Conservation (phyloP, 37 sponge, comb jelly and placozoan species). For the Bolinopsis microptera region DNA sequence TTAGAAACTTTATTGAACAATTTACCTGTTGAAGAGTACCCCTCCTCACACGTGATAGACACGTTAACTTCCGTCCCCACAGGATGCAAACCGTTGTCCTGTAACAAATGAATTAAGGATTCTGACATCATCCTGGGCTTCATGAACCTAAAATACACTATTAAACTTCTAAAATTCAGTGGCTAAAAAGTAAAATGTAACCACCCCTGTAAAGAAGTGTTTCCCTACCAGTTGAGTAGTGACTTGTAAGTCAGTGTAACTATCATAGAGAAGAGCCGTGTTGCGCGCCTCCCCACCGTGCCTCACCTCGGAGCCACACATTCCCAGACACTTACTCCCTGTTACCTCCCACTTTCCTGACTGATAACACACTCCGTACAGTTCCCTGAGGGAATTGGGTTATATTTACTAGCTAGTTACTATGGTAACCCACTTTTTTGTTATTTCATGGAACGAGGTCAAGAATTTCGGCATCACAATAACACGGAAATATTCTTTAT, state of each 20-base stretch:
- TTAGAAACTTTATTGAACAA: too few relatives aligned
- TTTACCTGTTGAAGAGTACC: conserved; percentile 34
- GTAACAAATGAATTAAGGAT: too few relatives aligned
- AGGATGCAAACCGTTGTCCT: not conserved
- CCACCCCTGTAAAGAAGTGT: not conserved
- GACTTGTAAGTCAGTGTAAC: conserved; percentile 1
- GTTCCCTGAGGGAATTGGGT: not conserved
- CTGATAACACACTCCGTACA: conserved; percentile 31
- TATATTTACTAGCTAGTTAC: not conserved
- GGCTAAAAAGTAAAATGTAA: too few relatives aligned
- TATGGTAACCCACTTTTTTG: too few relatives aligned
- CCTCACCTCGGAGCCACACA: conserved; percentile 25
- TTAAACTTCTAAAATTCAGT: too few relatives aligned
- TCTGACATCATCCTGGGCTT: too few relatives aligned
- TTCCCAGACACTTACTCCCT: conserved; percentile 33
- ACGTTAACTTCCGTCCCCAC: conserved; percentile 53
- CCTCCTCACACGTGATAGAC: conserved; percentile 29
- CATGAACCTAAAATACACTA: too few relatives aligned
- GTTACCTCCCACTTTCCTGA: conserved; percentile 4
- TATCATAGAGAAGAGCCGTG: not conserved
- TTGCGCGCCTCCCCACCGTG: not conserved
- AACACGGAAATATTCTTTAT: too few relatives aligned
- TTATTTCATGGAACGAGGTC: too few relatives aligned
- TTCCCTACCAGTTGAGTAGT: conserved; percentile 18
- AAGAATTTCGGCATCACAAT: too few relatives aligned